A percentile compares a stretch with the other conserved stretches of the same genome.
Evolutionary conservation across 2,797 vertebrate species (phyloP).

Genomic region (Borostomias antarcticus): DNA sequence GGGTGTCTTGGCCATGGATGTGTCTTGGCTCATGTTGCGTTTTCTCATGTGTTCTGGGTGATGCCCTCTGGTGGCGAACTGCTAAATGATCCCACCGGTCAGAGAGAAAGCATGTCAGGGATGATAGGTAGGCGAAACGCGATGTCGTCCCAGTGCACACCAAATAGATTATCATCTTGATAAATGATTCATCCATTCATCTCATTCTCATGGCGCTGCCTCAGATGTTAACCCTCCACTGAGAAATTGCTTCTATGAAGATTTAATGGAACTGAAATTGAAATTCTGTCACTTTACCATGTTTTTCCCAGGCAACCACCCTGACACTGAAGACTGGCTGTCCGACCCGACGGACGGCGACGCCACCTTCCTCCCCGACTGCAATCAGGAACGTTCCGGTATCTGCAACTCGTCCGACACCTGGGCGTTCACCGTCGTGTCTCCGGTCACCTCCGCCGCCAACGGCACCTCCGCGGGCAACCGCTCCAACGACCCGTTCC

Average conservation of each 20-base stretch:
- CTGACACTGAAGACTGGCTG: conserved; percentile 64
- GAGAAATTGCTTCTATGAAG: background rate
- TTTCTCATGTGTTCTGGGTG: conserved; percentile 18
- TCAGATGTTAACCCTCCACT: background rate
- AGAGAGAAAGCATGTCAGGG: background rate
- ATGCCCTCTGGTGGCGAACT: background rate
- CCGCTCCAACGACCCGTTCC: conserved; percentile 59
- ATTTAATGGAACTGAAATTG: conserved; percentile 2
- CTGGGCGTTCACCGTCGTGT: conserved; percentile 53
- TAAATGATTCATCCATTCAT: background rate
- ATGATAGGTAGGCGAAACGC: background rate
- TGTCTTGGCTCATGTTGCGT: conserved; percentile 21
- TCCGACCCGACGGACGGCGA: conserved; percentile 37
- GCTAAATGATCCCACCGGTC: background rate
- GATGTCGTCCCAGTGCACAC: background rate
- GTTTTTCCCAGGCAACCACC: conserved; percentile 22
- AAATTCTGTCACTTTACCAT: conserved; percentile 3
- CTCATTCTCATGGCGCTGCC: background rate
- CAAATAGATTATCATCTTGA: background rate
- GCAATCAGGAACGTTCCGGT: conserved; percentile 67
- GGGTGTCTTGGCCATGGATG: conserved; percentile 1
- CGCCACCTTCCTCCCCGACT: conserved; percentile 73
- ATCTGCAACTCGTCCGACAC: conserved; percentile 72
- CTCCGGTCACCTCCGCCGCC: conserved; percentile 43
- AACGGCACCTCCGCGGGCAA: conserved; percentile 52